A percentile compares a stretch with the other conserved stretches of the same genome.
phyloP scores from a whole-genome alignment of 1,140 invertebrate species.

The Platyscapa corneri region DNA sequence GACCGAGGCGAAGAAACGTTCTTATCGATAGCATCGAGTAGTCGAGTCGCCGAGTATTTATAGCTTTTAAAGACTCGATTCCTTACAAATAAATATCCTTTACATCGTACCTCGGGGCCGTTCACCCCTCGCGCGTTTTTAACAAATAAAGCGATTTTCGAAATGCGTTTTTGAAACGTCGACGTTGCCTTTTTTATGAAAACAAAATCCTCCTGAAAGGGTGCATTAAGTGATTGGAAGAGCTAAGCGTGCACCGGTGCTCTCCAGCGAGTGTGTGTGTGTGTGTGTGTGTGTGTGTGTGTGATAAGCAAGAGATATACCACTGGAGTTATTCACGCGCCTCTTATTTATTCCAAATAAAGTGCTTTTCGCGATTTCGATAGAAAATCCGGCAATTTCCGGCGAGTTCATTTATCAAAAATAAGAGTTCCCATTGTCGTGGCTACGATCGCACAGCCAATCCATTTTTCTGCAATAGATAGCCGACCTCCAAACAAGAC shows the following conservation, averaged over 20 bases:
- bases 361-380: background rate
- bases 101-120: background rate
- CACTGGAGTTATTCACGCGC: background rate
- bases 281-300: no score
- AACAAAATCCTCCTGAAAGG: background rate
- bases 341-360: background rate
- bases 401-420: background rate
- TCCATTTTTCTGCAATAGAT: background rate
- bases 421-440: background rate
- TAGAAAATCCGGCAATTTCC: background rate
- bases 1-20: background rate
- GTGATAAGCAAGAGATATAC: background rate
- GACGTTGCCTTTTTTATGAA: background rate
- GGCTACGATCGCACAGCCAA: background rate
- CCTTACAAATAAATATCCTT: background rate
- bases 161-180: background rate
- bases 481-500: background rate
- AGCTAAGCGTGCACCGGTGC: no score
- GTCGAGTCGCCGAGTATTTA: no score
- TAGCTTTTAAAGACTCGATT: background rate
- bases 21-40: background rate
- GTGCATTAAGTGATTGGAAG: background rate
- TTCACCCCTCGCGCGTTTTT: no score
- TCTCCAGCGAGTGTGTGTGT: background rate
- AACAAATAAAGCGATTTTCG: background rate